phyloP scores from a whole-genome alignment of 1,140 invertebrate genomes.

The Paraescarpia echinospica region DNA sequence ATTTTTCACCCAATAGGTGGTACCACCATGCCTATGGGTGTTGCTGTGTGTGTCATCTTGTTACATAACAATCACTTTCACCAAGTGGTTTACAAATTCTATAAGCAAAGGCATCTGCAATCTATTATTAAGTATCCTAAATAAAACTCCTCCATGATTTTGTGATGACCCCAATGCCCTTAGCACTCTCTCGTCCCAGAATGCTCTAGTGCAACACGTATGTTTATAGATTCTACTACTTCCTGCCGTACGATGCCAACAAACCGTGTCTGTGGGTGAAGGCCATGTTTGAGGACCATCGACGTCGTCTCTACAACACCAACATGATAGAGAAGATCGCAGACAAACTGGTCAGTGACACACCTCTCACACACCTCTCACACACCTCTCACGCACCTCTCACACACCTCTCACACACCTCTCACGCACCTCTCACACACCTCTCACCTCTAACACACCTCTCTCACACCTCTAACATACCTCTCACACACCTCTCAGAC shows the following conservation, averaged over 20 bases:
- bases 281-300: slow-evolving; percentile 78
- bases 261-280: slow-evolving; percentile 84
- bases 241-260: slow-evolving; percentile 71
- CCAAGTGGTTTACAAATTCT: no score
- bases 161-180: no score
- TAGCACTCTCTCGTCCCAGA: no score
- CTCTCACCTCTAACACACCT: background rate
- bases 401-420: background rate
- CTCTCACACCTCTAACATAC: background rate
- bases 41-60: no score
- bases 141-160: no score
- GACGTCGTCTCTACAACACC: slow-evolving; percentile 81
- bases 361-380: background rate
- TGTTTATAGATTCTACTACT: slow-evolving; percentile 73
- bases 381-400: background rate
- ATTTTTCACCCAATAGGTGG: no score
- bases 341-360: slow-evolving; percentile 70
- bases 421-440: background rate
- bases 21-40: no score
- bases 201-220: no score
- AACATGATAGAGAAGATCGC: slow-evolving; percentile 80
- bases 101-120: no score
- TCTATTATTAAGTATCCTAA: no score
- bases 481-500: background rate
- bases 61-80: no score